Percentiles rank a stretch among this genome's conserved stretches.
Evolutionary conservation across 35 echinoderm and acorn worm species (phyloP).

Genomic region (Apostichopus japonicus): DNA sequence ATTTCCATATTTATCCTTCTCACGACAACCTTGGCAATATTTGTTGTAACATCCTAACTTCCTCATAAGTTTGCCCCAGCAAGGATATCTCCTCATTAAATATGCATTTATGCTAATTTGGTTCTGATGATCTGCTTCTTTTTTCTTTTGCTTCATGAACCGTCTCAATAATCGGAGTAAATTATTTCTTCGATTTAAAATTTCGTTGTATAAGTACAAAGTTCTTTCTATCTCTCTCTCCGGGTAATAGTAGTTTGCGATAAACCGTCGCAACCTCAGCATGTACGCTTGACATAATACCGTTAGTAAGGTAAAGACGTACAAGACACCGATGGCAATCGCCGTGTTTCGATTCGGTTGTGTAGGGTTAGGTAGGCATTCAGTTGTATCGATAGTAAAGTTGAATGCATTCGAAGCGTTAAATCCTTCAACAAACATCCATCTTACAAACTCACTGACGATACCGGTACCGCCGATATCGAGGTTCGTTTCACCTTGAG

Average conservation of each 20-base stretch:
- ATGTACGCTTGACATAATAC: conserved; percentile 89
- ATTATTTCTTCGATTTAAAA: conserved; percentile 69
- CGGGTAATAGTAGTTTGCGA: conserved; percentile 87
- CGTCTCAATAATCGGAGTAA: conserved; percentile 66
- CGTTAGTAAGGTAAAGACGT: conserved; percentile 71
- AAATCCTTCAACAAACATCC: conserved; percentile 71
- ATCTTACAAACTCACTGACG: conserved; percentile 50
- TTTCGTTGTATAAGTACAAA: conserved; percentile 79
- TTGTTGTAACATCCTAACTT: conserved; percentile 55
- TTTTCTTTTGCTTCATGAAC: conserved; percentile 65
- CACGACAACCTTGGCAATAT: conserved; percentile 64
- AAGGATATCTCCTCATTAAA: conserved; percentile 57
- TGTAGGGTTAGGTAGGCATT: conserved; percentile 69
- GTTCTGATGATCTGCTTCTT: conserved; percentile 60
- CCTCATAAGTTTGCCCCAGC: conserved; percentile 53
- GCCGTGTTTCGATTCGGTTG: conserved; percentile 63
- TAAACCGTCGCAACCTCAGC: conserved; percentile 65
- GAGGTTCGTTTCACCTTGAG: conserved; percentile 45
- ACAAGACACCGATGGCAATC: conserved; percentile 70
- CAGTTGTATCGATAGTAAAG: conserved; percentile 58
- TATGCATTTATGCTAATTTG: conserved; percentile 74
- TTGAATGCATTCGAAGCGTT: conserved; percentile 74
- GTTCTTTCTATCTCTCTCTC: conserved; percentile 78
- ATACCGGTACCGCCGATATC: conserved; percentile 63
- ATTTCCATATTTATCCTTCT: conserved; percentile 57